phyloP scores from a whole-genome alignment of 2,113 vertebrate genomes.

The Xenus cinereus region DNA sequence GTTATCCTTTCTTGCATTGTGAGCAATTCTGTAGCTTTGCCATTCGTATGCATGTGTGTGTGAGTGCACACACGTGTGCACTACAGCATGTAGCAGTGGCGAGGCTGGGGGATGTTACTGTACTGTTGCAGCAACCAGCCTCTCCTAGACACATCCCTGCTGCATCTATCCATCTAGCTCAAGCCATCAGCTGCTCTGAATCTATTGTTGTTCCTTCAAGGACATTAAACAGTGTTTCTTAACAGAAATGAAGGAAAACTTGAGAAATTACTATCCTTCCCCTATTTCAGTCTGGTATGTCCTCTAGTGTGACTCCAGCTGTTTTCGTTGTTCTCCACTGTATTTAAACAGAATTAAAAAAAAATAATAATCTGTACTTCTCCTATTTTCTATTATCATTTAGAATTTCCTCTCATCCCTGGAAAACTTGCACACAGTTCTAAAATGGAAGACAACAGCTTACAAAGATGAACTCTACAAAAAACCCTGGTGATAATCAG shows the following conservation, averaged over 20 bases:
- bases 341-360: not conserved
- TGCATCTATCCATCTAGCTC: not conserved
- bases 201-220: not conserved
- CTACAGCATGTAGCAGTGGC: not conserved
- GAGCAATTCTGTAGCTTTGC: not conserved
- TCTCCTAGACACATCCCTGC: not conserved
- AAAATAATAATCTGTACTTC: not conserved
- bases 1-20: not conserved
- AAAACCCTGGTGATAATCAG: fast-evolving
- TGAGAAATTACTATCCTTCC: not conserved
- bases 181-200: not conserved
- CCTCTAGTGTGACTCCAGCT: not conserved
- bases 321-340: not conserved
- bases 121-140: not conserved
- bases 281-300: not conserved
- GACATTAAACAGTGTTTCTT: not conserved
- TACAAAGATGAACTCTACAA: not conserved
- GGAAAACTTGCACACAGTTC: not conserved
- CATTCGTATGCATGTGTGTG: too few relatives aligned
- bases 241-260: not conserved
- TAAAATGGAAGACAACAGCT: not conserved
- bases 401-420: not conserved
- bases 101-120: not conserved
- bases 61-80: not conserved
- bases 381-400: not conserved